These are phyloP conservation scores for Nyleta sp. DNA, from an alignment of 2,888 invertebrate species.

Conservation along the genomic window DNA sequence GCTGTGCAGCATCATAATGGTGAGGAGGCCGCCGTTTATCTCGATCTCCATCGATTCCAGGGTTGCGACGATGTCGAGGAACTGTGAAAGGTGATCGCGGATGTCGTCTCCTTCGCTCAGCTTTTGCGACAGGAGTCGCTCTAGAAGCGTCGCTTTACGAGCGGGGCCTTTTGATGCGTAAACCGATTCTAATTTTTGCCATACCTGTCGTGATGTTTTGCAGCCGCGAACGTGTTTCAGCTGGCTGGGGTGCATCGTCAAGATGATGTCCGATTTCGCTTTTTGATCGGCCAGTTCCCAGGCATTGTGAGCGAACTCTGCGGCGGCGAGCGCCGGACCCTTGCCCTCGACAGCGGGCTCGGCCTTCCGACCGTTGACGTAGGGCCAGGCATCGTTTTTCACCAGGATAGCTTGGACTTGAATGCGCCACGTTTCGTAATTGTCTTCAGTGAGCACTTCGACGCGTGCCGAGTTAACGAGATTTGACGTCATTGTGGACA, in stretches of 20 bases:
- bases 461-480: neutral
- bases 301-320: neutral
- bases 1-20: conserved; percentile 3
- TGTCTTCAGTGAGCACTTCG: conserved; percentile 16
- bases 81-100: conserved; percentile 17
- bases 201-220: conserved; percentile 16
- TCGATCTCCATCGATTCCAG: conserved; percentile 4
- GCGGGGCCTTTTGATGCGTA: conserved; percentile 40
- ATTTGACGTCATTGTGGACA: neutral
- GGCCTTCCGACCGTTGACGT: conserved; percentile 46
- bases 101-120: conserved; percentile 17
- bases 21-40: conserved; percentile 2
- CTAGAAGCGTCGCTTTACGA: conserved; percentile 13
- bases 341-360: neutral
- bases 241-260: conserved; percentile 25
- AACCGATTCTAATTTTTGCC: conserved; percentile 15
- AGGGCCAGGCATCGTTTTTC: conserved; percentile 61
- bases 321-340: neutral
- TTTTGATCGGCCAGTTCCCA: conserved; percentile 1
- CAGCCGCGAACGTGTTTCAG: conserved; percentile 28
- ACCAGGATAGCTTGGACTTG: conserved; percentile 42
- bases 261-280: conserved; percentile 31
- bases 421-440: conserved; percentile 59
- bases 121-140: conserved; percentile 14
- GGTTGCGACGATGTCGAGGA: conserved; percentile 49